These are phyloP conservation scores for Drosophila asahinai DNA, from an alignment of 1,140 invertebrate species.

Conservation along the genomic window DNA sequence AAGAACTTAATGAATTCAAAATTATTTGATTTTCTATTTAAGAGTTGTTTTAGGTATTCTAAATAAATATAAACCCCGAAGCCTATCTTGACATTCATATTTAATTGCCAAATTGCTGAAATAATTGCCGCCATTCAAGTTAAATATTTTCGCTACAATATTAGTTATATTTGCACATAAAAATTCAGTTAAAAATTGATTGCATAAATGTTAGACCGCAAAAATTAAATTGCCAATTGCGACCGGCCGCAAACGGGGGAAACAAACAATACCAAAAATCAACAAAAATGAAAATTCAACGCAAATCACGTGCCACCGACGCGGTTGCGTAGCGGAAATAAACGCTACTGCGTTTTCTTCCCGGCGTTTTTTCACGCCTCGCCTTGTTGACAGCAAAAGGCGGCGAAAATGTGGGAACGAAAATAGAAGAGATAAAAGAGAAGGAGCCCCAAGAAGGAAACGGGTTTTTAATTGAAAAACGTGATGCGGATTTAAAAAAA, in stretches of 20 bases:
- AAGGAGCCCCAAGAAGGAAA: slow-evolving; percentile 29
- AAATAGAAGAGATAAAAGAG: slow-evolving; percentile 2
- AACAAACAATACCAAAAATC: slow-evolving; percentile 37
- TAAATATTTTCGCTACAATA: slow-evolving; percentile 16
- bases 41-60: background rate
- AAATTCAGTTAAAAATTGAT: slow-evolving; percentile 50
- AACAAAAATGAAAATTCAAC: slow-evolving; percentile 57
- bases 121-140: slow-evolving; percentile 25
- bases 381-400: slow-evolving; percentile 46
- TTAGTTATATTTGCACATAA: slow-evolving; percentile 1
- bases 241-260: slow-evolving; percentile 24
- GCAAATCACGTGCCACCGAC: slow-evolving; percentile 64
- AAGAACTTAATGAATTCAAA: no score
- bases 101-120: slow-evolving; percentile 13
- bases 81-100: background rate
- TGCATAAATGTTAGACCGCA: slow-evolving; percentile 70
- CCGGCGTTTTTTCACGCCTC: slow-evolving; percentile 36
- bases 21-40: background rate
- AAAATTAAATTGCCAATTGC: slow-evolving; percentile 68
- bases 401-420: slow-evolving; percentile 11
- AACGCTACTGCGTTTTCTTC: slow-evolving; percentile 64
- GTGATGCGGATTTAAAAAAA: slow-evolving; percentile 44
- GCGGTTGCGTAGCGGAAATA: slow-evolving; percentile 64
- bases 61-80: background rate
- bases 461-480: slow-evolving; percentile 80